Evolutionary conservation across 2,113 vertebrate species (phyloP).

Genomic region (Caranx ignobilis): DNA sequence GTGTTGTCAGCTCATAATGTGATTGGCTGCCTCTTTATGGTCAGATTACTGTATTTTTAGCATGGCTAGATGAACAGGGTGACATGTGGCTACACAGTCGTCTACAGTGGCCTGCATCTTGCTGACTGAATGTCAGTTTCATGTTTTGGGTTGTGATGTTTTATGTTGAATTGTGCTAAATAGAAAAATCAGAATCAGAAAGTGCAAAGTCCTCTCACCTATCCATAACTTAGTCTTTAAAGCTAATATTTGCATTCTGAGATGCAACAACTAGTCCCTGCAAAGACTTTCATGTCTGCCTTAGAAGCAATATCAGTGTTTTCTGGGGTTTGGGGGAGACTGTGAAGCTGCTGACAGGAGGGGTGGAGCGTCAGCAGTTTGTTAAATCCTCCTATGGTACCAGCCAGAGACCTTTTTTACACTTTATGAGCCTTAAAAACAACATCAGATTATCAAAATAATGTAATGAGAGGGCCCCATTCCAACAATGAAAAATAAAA

Average conservation of each 20-base stretch:
- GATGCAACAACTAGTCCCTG: not conserved
- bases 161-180: not conserved
- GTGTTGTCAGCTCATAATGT: slow-evolving; percentile 5
- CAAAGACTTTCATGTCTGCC: not conserved
- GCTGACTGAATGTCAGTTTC: not conserved
- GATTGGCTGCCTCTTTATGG: slow-evolving; percentile 1
- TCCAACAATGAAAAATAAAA: not conserved
- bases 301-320: not conserved
- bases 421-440: not conserved
- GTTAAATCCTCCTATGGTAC: not conserved
- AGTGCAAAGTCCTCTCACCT: not conserved
- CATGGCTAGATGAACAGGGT: not conserved
- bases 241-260: not conserved
- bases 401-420: not conserved
- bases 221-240: not conserved
- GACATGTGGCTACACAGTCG: not conserved
- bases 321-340: not conserved
- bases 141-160: not conserved
- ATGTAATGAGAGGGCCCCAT: no score
- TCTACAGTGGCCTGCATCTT: not conserved
- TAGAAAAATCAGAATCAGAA: not conserved
- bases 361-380: not conserved
- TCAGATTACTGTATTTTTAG: not conserved
- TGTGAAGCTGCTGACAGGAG: not conserved
- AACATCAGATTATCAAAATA: not conserved